Evolutionary conservation across 2,888 invertebrate genomes (phyloP).

Genomic region (Campaea margaritaria): DNA sequence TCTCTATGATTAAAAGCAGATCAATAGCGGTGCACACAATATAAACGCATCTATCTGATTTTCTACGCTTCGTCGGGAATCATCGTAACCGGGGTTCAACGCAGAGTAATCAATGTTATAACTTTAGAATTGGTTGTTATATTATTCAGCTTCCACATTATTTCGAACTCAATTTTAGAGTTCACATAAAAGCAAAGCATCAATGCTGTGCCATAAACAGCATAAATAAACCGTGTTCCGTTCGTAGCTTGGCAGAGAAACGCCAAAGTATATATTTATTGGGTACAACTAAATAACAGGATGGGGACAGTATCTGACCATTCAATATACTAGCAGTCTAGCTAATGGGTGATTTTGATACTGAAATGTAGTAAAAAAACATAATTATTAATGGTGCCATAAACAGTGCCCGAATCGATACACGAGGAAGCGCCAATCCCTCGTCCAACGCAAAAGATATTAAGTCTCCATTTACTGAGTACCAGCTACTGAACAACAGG

Average conservation of each 20-base stretch:
- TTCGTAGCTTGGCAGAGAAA: too few species aligned
- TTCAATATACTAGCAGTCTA: background rate
- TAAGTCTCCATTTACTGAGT: background rate
- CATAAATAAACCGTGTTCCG: background rate
- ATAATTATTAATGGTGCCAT: background rate
- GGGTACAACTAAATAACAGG: background rate
- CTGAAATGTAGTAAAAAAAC: background rate
- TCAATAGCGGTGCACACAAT: slow-evolving; percentile 29
- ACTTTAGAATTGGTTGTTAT: background rate
- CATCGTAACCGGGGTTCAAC: background rate
- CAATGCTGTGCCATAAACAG: slow-evolving; percentile 4
- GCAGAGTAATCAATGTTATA: background rate
- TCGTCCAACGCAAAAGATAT: slow-evolving; percentile 13
- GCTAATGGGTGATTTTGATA: background rate
- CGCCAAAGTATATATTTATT: background rate
- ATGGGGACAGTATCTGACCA: background rate
- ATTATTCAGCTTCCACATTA: background rate
- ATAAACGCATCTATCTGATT: slow-evolving; percentile 17
- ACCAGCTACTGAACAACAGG: slow-evolving; percentile 8
- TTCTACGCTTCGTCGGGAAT: slow-evolving; percentile 11
- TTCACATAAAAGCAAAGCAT: background rate
- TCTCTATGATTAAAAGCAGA: slow-evolving; percentile 38
- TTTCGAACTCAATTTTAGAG: background rate
- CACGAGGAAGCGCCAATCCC: slow-evolving; percentile 15
- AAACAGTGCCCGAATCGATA: background rate